Percentiles rank a stretch among this genome's conserved stretches.
phyloP scores from a whole-genome alignment of 2,113 vertebrate species.

The rabbit (Oryctolagus cuniculus) region DNA sequence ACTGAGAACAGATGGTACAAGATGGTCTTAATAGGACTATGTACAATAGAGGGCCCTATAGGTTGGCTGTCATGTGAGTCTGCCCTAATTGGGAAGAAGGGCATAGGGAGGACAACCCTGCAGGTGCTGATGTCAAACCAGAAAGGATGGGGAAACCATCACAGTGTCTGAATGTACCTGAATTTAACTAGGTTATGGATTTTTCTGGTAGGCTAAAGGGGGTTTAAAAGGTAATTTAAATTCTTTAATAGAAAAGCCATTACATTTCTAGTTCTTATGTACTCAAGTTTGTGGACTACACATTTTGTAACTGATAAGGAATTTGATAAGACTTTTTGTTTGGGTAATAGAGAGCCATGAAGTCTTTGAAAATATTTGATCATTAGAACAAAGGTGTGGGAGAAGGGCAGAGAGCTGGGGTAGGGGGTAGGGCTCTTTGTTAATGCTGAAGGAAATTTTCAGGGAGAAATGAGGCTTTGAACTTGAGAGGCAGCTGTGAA shows the following conservation, averaged over 20 bases:
- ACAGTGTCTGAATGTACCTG: not conserved
- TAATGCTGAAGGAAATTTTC: not conserved
- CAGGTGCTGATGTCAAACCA: not conserved
- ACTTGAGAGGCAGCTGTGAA: not conserved
- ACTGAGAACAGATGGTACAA: not conserved
- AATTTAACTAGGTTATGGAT: not conserved
- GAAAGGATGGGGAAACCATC: not conserved
- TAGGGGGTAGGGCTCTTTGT: not conserved
- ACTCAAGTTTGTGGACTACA: not conserved
- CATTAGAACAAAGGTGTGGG: not conserved
- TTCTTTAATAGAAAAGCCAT: constrained; percentile 15
- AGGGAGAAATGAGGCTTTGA: constrained; percentile 11
- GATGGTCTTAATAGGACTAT: fast-evolving
- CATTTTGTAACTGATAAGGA: not conserved
- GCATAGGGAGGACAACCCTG: not conserved
- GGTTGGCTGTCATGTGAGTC: not conserved
- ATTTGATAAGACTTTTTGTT: not conserved
- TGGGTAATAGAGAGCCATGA: not conserved
- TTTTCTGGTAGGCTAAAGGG: not conserved
- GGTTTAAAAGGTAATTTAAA: not conserved
- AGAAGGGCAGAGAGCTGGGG: not conserved
- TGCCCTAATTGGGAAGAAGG: not conserved
- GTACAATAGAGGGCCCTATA: not conserved
- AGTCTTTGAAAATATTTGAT: not conserved
- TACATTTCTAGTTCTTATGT: not conserved